Base-by-base conservation (phyloP, 2,113 vertebrate genomes). In the Oreocharis arfaki region DNA sequence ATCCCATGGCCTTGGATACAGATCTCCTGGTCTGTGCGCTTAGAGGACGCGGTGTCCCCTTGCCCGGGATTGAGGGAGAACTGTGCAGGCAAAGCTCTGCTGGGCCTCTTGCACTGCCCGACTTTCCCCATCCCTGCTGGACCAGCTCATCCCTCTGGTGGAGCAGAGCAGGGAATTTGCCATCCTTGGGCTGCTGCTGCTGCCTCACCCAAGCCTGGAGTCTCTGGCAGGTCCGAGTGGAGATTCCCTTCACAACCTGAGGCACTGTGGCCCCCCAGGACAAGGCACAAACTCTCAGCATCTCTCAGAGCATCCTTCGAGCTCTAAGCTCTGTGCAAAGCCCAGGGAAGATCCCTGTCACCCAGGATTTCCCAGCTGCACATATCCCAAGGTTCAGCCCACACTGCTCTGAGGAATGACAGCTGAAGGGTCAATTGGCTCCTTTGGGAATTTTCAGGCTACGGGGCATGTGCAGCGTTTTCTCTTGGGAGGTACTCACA, bases 191-290 rank as follows among this genome's bases (percentile, higher is more conserved):
- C 42, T 97, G 95, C 53, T 92, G 87, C 56, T 98, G 96, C 11
- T 39, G 53, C 77, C 47, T 91, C 56, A 98, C 32, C 52, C 96
- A 30, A 30, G 80, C 53, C 77, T 90, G 97, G 77, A 98, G 80
- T 20, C 67, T 96, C 75, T 61, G 92, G 53, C 96, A 78, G 39
- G 93, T 97, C 63, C 73, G 79, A 44, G 41, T 35, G 2, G 98
- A 60, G 55, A 98, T 98, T 82, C 97, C 97, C 44, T 96, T 97
- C 9, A 84, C 71, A 30, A 60, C 96, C 98, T 98, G 79, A 81
- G 89, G 80, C 1, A 2, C 4, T 32, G 17, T 19, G 30, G 23
- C 33, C 13, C 22, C 17, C 5, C 30, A 13, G 49, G 3, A 8
- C 22, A 1, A 1, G 9, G 27, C 27, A 85, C 18, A 32, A 70